A percentile compares a stretch with the other conserved stretches of the same genome.
Evolutionary conservation across 2,797 vertebrate genomes (phyloP).

Genomic region (Clarias laeviceps): DNA sequence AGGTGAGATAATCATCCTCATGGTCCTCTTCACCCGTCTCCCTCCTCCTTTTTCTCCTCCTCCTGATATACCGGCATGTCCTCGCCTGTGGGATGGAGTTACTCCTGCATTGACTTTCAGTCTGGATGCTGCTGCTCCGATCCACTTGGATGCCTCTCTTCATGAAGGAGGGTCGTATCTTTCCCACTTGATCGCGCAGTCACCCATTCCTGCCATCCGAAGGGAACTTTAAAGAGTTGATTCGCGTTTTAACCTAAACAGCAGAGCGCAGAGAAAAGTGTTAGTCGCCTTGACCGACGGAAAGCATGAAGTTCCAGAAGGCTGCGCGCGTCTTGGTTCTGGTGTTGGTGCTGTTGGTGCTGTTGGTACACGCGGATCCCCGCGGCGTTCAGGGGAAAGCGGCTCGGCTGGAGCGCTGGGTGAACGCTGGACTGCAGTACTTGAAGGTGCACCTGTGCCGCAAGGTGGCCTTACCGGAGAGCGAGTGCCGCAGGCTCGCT

Average conservation of each 20-base stretch:
- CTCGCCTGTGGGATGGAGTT: constrained; percentile 65
- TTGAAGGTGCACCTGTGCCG: constrained; percentile 76
- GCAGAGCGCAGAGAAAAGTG: background rate
- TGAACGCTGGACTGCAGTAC: constrained; percentile 74
- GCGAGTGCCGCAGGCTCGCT: constrained; percentile 72
- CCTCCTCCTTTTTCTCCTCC: constrained; percentile 21
- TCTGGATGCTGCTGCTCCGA: constrained; percentile 59
- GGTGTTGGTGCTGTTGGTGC: constrained; percentile 41
- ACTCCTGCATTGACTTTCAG: constrained; percentile 57
- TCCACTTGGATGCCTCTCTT: constrained; percentile 55
- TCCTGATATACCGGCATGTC: constrained; percentile 54
- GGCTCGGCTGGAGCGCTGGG: constrained; percentile 75
- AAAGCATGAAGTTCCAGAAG: constrained; percentile 57
- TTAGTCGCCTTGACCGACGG: background rate
- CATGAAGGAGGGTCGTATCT: constrained; percentile 53
- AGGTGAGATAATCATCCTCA: constrained; percentile 23
- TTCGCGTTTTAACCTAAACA: background rate
- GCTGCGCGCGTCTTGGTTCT: constrained; percentile 53
- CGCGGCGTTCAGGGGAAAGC: constrained; percentile 49
- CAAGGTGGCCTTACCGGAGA: constrained; percentile 70
- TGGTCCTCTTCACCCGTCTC: constrained; percentile 6
- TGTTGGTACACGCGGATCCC: constrained; percentile 43
- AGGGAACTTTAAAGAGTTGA: constrained; percentile 28
- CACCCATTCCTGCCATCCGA: background rate
- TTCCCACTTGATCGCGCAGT: constrained; percentile 47